Percentiles rank a stretch among this genome's conserved stretches.
These are phyloP conservation scores for Hydriomena furcata DNA, from an alignment of 2,888 invertebrate species.

Conservation along the genomic window DNA sequence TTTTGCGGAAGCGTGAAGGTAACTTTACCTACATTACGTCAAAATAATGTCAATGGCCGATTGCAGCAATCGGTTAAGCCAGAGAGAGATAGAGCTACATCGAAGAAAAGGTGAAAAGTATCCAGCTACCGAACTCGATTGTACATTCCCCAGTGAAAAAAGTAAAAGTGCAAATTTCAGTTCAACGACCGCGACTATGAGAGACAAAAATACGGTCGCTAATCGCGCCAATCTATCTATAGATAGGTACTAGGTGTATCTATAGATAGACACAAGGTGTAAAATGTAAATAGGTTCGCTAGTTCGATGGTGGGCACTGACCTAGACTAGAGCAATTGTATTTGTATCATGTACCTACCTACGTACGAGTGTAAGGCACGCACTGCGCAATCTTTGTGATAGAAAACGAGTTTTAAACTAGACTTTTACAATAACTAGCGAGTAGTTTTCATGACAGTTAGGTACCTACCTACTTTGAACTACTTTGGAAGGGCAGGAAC, in stretches of 20 bases:
- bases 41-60: constrained; percentile 10
- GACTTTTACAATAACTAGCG: too few species aligned
- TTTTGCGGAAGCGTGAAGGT: not conserved
- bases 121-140: constrained; percentile 16
- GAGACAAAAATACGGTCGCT: constrained; percentile 35
- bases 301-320: constrained; percentile 18
- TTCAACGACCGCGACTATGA: constrained; percentile 33
- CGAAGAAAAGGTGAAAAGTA: constrained; percentile 18
- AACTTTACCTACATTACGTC: not conserved
- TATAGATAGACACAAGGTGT: constrained; percentile 11
- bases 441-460: too few species aligned
- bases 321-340: constrained; percentile 13
- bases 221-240: constrained; percentile 31
- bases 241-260: constrained; percentile 17
- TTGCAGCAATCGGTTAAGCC: constrained; percentile 12
- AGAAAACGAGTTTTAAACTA: constrained; percentile 4
- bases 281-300: constrained; percentile 11
- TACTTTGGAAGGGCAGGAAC: too few species aligned
- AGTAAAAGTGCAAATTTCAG: constrained; percentile 38
- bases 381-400: constrained; percentile 4
- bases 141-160: constrained; percentile 30
- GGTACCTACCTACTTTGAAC: too few species aligned
- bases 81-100: constrained; percentile 11
- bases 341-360: not conserved
- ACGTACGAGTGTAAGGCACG: not conserved